Conservation (phyloP, 2,113 vertebrate genomes). For the Vireo altiloquus region DNA sequence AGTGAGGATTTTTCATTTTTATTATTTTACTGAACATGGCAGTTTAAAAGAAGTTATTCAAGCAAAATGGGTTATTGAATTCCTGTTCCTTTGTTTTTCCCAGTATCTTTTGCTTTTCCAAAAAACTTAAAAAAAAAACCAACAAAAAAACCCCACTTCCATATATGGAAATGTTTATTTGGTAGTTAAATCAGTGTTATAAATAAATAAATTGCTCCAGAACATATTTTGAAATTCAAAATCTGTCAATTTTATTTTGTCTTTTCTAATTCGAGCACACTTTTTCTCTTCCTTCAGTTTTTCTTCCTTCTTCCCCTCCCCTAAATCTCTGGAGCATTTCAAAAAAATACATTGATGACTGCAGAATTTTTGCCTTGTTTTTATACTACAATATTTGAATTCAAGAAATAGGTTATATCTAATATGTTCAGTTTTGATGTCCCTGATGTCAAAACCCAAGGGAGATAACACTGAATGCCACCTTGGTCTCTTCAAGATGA, state of each 20-base stretch:
- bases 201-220: constrained; percentile 30
- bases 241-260: background rate
- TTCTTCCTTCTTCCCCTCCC: background rate
- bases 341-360: background rate
- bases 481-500: background rate
- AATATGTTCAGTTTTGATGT: background rate
- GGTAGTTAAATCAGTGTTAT: background rate
- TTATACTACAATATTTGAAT: background rate
- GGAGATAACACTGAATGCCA: background rate
- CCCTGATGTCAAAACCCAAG: background rate
- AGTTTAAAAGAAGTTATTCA: constrained; percentile 6
- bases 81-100: background rate
- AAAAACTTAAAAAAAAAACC: background rate
- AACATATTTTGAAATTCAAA: constrained; percentile 2
- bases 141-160: background rate
- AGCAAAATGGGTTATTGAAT: background rate
- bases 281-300: background rate
- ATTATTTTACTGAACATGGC: background rate
- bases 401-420: background rate
- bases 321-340: background rate
- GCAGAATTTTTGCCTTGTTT: background rate
- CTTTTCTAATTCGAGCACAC: background rate
- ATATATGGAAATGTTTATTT: background rate
- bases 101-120: constrained; percentile 7
- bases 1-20: background rate